Conservation (phyloP, 2,113 vertebrate genomes). For the Recurvirostra avosetta region DNA sequence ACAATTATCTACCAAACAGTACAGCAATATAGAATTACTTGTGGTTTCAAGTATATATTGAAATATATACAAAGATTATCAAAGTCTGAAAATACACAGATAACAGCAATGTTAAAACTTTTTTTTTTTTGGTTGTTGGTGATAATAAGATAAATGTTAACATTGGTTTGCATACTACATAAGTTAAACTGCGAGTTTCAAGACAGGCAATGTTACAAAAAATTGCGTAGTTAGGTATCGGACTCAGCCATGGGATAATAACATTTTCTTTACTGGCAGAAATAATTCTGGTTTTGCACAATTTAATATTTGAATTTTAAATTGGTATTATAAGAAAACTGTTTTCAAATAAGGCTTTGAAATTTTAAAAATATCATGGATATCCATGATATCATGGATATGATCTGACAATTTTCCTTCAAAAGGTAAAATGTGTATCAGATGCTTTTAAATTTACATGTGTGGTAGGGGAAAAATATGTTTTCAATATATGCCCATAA, state of each 20-base stretch:
- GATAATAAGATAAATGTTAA: not conserved
- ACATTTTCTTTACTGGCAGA: not conserved
- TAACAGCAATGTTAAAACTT: not conserved
- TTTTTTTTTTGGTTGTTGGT: not conserved
- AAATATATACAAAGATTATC: not conserved
- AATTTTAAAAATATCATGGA: not conserved
- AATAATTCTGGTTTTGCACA: not conserved
- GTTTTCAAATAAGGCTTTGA: not conserved
- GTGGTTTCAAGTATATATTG: not conserved
- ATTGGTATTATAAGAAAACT: not conserved
- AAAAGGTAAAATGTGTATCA: not conserved
- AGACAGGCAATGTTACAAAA: fast-evolving
- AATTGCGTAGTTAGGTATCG: not conserved
- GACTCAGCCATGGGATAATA: not conserved
- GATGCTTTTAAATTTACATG: not conserved
- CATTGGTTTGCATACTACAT: not conserved
- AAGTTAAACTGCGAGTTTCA: not conserved
- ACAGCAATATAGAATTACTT: not conserved
- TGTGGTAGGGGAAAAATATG: not conserved
- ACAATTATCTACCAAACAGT: not conserved
- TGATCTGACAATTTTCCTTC: not conserved
- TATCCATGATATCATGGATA: not conserved
- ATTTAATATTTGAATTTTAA: not conserved
- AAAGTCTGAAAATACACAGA: not conserved
- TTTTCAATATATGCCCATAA: not conserved